These are phyloP conservation scores for Erebia palarica DNA, from an alignment of 2,888 invertebrate genomes.

Conservation along the genomic window DNA sequence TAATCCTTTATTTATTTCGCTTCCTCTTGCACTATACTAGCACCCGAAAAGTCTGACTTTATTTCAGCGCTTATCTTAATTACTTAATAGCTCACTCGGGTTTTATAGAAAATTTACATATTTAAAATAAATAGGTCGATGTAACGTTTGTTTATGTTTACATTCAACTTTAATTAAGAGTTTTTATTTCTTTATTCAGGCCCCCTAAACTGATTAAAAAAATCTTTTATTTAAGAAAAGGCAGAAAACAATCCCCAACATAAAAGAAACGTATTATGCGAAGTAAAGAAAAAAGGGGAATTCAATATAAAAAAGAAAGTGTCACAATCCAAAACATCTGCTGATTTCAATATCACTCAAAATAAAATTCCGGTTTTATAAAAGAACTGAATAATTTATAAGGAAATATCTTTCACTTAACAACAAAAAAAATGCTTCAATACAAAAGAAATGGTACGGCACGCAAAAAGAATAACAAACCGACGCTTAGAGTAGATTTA, in stretches of 20 bases:
- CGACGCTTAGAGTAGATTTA: constrained; percentile 30
- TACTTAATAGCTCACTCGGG: constrained; percentile 4
- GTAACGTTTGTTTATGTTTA: too few relatives aligned
- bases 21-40: not conserved
- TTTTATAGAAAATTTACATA: not conserved
- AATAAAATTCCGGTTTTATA: not conserved
- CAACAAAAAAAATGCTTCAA: not conserved
- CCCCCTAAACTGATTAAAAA: too few relatives aligned
- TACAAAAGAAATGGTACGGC: constrained; percentile 7
- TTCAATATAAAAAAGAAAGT: not conserved
- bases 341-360: not conserved
- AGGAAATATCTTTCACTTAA: constrained; percentile 8
- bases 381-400: constrained; percentile 3
- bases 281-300: too few relatives aligned
- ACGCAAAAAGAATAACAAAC: constrained; percentile 20
- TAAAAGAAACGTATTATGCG: not conserved
- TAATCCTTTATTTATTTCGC: not conserved
- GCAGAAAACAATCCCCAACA: not conserved
- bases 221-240: too few relatives aligned
- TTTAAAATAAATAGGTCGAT: not conserved
- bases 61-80: constrained; percentile 4
- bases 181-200: not conserved
- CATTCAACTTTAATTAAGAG: not conserved
- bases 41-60: not conserved
- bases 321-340: not conserved